These are phyloP conservation scores for Lophius piscatorius DNA, from an alignment of 2,113 vertebrate species.

Conservation along the genomic window DNA sequence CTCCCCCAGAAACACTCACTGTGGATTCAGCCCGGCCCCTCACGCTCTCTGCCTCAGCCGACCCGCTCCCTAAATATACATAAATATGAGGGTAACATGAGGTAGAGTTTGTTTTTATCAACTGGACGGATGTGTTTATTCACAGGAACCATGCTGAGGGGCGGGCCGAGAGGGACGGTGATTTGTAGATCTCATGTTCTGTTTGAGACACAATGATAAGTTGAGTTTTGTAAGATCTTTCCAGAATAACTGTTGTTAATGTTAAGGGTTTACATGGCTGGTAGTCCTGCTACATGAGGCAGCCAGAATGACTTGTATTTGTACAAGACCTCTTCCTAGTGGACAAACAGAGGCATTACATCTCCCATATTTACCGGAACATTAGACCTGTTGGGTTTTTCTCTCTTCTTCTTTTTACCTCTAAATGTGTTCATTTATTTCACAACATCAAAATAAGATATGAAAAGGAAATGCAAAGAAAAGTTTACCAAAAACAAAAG, in stretches of 20 bases:
- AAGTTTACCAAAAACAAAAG: too few species aligned
- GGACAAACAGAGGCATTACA: constrained; percentile 36
- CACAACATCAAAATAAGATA: too few species aligned
- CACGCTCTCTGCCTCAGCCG: neutral
- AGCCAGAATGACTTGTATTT: neutral
- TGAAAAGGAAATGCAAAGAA: too few species aligned
- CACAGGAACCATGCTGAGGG: constrained; percentile 1
- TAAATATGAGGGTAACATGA: constrained; percentile 8
- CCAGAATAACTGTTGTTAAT: too few species aligned
- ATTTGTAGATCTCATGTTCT: neutral
- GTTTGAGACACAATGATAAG: neutral
- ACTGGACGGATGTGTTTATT: constrained; percentile 19
- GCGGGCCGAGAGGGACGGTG: neutral
- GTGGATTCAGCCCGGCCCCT: neutral
- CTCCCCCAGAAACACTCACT: neutral
- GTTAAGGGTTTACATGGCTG: neutral
- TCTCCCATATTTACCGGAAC: neutral
- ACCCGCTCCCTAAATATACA: constrained; percentile 18
- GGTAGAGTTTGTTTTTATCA: constrained; percentile 2
- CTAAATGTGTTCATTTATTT: too few species aligned
- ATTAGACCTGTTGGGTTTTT: neutral
- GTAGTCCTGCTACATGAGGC: neutral
- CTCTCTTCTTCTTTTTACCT: too few species aligned
- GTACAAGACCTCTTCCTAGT: constrained; percentile 42
- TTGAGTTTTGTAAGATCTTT: too few species aligned